phyloP scores from a whole-genome alignment of 2,113 vertebrate species.

The Myrmecophaga tridactyla region DNA sequence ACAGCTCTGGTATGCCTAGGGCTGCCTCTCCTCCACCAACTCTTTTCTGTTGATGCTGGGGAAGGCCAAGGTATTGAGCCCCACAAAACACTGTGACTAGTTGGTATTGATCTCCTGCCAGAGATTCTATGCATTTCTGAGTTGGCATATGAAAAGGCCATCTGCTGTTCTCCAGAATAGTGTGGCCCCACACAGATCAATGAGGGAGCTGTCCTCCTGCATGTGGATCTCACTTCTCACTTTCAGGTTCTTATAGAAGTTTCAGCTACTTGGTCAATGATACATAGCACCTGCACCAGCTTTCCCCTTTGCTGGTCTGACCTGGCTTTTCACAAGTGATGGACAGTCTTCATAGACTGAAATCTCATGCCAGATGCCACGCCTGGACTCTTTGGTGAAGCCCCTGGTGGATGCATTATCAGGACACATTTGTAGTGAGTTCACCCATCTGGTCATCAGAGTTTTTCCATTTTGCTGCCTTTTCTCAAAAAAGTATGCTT shows the following conservation, averaged over 20 bases:
- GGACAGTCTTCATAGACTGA: conserved; percentile 98
- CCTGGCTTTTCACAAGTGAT: conserved; percentile 95
- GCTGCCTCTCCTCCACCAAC: conserved; percentile 97
- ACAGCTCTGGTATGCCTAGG: conserved; percentile 96
- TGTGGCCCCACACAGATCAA: conserved; percentile 97
- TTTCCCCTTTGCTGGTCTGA: conserved; percentile 97
- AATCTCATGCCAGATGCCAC: conserved; percentile 97
- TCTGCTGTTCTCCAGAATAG: conserved; percentile 97
- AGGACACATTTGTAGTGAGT: conserved; percentile 96
- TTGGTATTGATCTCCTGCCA: conserved; percentile 98
- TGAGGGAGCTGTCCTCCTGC: conserved; percentile 95
- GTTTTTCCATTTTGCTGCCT: conserved; percentile 99
- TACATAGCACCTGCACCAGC: conserved; percentile 82
- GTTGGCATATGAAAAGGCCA: conserved; percentile 95
- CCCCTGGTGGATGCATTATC: conserved; percentile 97
- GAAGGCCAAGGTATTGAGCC: conserved; percentile 96
- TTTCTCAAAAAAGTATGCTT: conserved; percentile 89
- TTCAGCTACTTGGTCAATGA: background rate
- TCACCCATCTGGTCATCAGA: conserved; percentile 99
- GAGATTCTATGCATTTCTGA: conserved; percentile 97
- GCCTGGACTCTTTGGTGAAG: conserved; percentile 96
- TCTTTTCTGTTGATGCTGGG: conserved; percentile 96
- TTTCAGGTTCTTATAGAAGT: background rate
- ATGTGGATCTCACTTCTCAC: conserved; percentile 89
- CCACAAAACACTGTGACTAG: conserved; percentile 95